These are phyloP conservation scores for Aplysia californica DNA, from an alignment of 1,140 invertebrate species.

Conservation along the genomic window DNA sequence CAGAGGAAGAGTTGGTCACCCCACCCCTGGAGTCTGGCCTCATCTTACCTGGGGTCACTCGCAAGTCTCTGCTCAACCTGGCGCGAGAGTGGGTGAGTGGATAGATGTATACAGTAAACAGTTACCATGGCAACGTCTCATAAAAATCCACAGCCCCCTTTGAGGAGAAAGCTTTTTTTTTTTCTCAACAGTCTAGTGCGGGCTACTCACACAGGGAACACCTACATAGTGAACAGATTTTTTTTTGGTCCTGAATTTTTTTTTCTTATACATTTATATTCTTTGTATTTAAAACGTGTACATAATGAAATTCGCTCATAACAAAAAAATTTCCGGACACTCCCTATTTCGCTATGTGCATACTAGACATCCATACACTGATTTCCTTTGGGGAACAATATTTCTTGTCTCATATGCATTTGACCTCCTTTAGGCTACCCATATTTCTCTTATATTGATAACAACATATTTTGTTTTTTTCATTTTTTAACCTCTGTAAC, in stretches of 20 bases:
- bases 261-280: neutral
- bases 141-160: neutral
- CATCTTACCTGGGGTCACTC: conserved; percentile 88
- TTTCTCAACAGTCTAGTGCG: neutral
- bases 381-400: no score
- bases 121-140: neutral
- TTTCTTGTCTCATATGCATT: no score
- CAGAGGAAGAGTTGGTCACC: conserved; percentile 92
- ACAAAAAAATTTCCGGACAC: no score
- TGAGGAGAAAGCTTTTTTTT: neutral
- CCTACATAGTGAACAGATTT: no score
- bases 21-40: conserved; percentile 85
- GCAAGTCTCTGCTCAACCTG: conserved; percentile 87
- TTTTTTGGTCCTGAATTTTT: neutral
- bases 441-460: no score
- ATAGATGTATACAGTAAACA: neutral
- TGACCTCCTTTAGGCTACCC: no score
- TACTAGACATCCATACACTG: no score
- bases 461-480: no score
- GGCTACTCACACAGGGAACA: neutral
- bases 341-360: no score
- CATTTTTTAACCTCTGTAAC: no score
- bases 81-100: conserved; percentile 79
- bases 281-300: no score
- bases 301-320: no score